Base-by-base conservation (phyloP, 1,140 invertebrate genomes). In the Heliconius himera region DNA sequence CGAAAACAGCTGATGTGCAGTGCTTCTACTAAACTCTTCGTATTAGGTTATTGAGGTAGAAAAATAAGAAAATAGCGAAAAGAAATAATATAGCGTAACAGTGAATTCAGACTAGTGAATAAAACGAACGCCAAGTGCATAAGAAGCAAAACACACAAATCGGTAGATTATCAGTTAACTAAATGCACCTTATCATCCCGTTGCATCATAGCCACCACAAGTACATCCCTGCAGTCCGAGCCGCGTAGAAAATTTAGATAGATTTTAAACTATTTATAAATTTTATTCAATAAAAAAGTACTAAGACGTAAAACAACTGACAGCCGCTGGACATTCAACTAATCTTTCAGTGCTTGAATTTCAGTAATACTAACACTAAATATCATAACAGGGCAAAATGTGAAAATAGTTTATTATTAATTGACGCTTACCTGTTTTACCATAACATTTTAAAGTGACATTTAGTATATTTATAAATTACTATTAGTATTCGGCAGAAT, bases 281-380 rank as follows among this genome's bases (percentile, higher is more conserved):
- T 81, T 60, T 71, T 77, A 83, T 77, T 78, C 81, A 79, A 76
- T 81, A 83, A 87, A 86, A 89, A 87, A 86, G 83, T 77, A 88
- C 77, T 91, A 81, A 88, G 89, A 91, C 91, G 92, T 94, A 93
- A 93, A 94, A 93, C 91, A 94, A 91, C 85, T 94, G 93, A 94
- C 93, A 94, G 89, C 91, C 91, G 92, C 90, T 84, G 86, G 88
- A 88, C 88, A 86, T 83, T 88, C 88, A 83, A 88, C 83, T 86
- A 89, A 90, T 82, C 83, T 87, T 88, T 83, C 85, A 83, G 80
- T 83, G 76, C n/a, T 81, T 87, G 84, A 91, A 90, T 85, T 88
- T 84, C 82, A 85, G 79, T 49, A 82, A 73, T 74, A 79, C 81
- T 60, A 77, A 79, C 9, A 66, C 76, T 78, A 46, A 56, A 73